Evolutionary conservation across 2,113 vertebrate species (phyloP).

Genomic region (Odontesthes bonariensis): DNA sequence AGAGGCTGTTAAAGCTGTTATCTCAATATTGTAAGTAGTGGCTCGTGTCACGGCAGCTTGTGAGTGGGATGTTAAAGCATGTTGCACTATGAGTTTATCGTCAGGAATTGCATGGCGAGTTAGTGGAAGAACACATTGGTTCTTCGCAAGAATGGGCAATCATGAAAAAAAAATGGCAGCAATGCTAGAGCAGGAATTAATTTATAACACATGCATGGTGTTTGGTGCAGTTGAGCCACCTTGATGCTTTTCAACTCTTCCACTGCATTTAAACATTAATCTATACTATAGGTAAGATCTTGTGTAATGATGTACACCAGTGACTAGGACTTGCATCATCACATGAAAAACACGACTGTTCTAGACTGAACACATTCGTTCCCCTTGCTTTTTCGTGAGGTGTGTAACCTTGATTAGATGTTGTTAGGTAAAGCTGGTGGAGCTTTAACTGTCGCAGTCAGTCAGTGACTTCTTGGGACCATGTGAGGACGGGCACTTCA

Average conservation of each 20-base stretch:
- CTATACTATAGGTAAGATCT: conserved; percentile 1
- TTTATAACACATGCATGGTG: conserved; percentile 16
- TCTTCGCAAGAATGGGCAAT: background rate
- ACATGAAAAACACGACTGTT: background rate
- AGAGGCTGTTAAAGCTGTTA: background rate
- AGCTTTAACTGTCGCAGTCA: conserved; percentile 32
- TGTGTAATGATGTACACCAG: background rate
- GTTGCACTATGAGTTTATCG: background rate
- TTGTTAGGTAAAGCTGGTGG: conserved; percentile 49
- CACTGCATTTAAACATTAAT: conserved; percentile 10
- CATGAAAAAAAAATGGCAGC: background rate
- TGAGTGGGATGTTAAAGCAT: background rate
- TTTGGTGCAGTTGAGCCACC: background rate
- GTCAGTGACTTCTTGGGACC: conserved; percentile 20
- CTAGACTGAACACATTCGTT: conserved; percentile 15
- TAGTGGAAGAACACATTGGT: background rate
- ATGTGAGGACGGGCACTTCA: conserved; percentile 15
- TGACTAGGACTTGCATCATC: background rate
- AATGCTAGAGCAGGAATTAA: conserved; percentile 2
- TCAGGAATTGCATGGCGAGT: background rate
- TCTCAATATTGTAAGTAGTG: background rate
- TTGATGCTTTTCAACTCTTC: conserved; percentile 12
- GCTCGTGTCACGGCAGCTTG: background rate
- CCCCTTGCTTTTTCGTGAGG: conserved; percentile 29
- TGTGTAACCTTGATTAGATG: conserved; percentile 51